These are phyloP conservation scores for Eristalinus aeneus DNA, from an alignment of 2,888 invertebrate species.

Conservation along the genomic window DNA sequence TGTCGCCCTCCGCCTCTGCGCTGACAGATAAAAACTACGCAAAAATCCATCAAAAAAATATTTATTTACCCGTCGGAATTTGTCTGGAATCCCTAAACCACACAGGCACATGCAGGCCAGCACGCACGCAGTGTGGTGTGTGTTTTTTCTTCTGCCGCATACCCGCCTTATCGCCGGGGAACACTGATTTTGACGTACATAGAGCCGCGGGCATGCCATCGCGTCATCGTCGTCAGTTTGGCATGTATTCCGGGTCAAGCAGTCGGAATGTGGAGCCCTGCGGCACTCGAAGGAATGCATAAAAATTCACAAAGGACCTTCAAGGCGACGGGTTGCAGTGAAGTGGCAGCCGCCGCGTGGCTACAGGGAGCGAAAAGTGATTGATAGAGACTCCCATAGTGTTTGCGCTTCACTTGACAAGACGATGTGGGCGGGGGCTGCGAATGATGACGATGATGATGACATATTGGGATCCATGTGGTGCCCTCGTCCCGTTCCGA, in stretches of 20 bases:
- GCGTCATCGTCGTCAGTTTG: not conserved
- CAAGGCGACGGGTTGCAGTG: not conserved
- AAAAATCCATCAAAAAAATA: slow-evolving; percentile 58
- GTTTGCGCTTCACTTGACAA: slow-evolving; percentile 65
- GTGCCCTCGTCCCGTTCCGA: slow-evolving; percentile 37
- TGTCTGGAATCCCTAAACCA: slow-evolving; percentile 30
- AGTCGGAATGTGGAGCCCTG: slow-evolving; percentile 10
- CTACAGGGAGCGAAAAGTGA: slow-evolving; percentile 44
- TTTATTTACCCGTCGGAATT: slow-evolving; percentile 65
- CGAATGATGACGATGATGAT: slow-evolving; percentile 11
- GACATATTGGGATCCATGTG: slow-evolving; percentile 33
- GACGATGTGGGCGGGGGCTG: slow-evolving; percentile 3
- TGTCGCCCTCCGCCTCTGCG: slow-evolving; percentile 18
- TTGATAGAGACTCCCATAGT: slow-evolving; percentile 56
- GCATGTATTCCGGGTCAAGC: slow-evolving; percentile 43
- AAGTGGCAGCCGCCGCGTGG: not conserved
- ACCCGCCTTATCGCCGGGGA: slow-evolving; percentile 57
- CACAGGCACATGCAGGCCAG: too few species aligned
- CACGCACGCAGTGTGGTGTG: slow-evolving; percentile 26
- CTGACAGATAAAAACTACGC: slow-evolving; percentile 44
- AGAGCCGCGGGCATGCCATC: not conserved
- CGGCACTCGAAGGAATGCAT: slow-evolving; percentile 32
- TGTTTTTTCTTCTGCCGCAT: slow-evolving; percentile 22
- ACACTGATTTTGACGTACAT: slow-evolving; percentile 56
- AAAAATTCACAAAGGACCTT: slow-evolving; percentile 25